Evolutionary conservation across 2,797 vertebrate genomes (phyloP), one percentile per base, ranked within the genome.

Genomic region (Holocentrus rufus): DNA sequence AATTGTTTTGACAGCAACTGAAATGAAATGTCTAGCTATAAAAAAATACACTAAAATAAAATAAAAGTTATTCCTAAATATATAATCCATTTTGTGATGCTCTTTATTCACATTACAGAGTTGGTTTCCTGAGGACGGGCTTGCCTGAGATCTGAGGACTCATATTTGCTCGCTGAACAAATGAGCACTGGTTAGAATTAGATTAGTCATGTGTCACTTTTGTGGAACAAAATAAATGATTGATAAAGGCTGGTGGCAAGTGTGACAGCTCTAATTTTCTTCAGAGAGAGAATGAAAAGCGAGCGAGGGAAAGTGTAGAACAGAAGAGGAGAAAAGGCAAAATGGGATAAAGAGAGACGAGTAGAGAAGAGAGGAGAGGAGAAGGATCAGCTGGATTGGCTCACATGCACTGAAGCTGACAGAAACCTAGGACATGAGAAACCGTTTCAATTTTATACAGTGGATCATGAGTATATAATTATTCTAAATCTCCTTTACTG

Each of bases 151-250:
- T 56, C 54, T 56, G 1, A 17, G 54, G 54, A 18, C 25, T 55
- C 30, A 27, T 25, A 56, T 56, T 56, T 30, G 54, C 54, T 56
- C 23, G 1, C 15, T 56, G 17, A 31, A 56, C 27, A 56, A 56
- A 56, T 56, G 54, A 56, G 54, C 54, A 56, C 7, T 49, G 27
- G 17, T 56, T 56, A 30, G 22, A 56, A 17, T 56, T 56, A 49
- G n/a, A 49, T 49, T 31, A 31, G 27, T 18, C 3, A 17, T 31
- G 15, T 31, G 30, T 15, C 30, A 18, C 4, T 56, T 56, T 56
- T 31, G 31, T 31, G 54, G 54, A 17, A 18, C 30, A 56, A 8
- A 56, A 30, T 17, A 30, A 56, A 31, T 56, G 27, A 56, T 56
- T 56, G 25, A 56, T 31, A 4, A 56, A 6, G 47, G 47, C 18